Evolutionary conservation across 2,888 invertebrate genomes (phyloP), one percentile per base, ranked within the genome.

Genomic region (Lypha dubia): DNA sequence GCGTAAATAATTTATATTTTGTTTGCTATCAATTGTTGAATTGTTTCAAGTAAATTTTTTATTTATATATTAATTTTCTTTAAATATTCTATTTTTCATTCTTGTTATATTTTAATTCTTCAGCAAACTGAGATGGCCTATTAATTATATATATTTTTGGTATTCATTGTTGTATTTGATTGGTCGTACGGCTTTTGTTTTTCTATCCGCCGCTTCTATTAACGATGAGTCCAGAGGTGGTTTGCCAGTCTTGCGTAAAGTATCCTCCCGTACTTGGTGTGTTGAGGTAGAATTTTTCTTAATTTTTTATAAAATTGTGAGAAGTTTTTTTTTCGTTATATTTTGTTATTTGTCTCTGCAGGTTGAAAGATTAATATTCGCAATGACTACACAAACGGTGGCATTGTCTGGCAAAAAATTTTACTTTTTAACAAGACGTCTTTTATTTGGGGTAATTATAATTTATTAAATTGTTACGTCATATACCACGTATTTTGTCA

Each of bases 21-120:
- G 95, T 96, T 83, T 96, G 96, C 88, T 93, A 95, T 75, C 96
- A 96, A 88, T 92, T 96, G 38, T 94, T 95, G 85, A 93, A 95
- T 88, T 88, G 91, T 63, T 92, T 92, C 86, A 91, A 91, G 92
- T 92, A 79, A 89, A 89, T 44, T 22, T 17, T 15, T 0, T 15
- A 20, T 60, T 11, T n/a, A 35, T 28, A 4, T 28, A 2, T 28
- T 28, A 3, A 13, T 22, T 20, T 28, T 53, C 5, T n/a, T 62
- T 71, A 28, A 28, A 56, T 58, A 28, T 60, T 71, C 3, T 46
- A 5, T 7, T 7, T n/a, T 22, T 32, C 46, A 20, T 13, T 28
- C 1, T n/a, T 38, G 1, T 32, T 7, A 67, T 70, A 11, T 70
- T 24, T 46, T 20, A 0, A 11, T 71, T 56, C 62, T 65, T 13